Percentiles rank a stretch among this genome's conserved stretches.
phyloP scores from a whole-genome alignment of 2,797 vertebrate species.

The Holocentrus rufus region DNA sequence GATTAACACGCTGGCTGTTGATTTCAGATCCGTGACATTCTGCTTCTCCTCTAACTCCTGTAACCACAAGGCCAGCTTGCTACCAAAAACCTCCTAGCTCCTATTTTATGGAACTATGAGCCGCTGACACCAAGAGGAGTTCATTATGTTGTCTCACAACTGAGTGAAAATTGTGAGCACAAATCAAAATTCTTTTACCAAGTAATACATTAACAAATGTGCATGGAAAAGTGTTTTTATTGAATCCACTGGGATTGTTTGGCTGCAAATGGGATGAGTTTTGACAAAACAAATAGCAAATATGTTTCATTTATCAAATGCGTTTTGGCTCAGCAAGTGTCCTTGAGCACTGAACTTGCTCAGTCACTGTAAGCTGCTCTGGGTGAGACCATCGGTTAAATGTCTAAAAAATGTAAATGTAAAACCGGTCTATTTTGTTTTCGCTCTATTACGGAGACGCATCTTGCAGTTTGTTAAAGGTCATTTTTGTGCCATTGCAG shows the following conservation, averaged over 20 bases:
- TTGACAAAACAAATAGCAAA: conserved; percentile 8
- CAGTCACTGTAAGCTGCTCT: background rate
- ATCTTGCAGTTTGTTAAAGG: conserved; percentile 30
- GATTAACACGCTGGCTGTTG: background rate
- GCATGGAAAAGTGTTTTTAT: conserved; percentile 15
- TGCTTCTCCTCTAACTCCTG: background rate
- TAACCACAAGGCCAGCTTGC: conserved; percentile 14
- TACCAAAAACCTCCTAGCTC: no score
- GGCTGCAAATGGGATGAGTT: background rate
- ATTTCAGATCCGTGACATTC: conserved; percentile 14
- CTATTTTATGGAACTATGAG: conserved; percentile 1
- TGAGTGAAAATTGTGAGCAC: conserved; percentile 7
- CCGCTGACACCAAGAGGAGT: conserved; percentile 17
- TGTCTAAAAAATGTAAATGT: background rate
- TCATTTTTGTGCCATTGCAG: conserved; percentile 2
- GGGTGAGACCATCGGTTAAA: conserved; percentile 18
- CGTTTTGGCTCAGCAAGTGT: conserved; percentile 22
- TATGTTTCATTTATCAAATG: conserved; percentile 29
- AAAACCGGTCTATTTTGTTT: conserved; percentile 12
- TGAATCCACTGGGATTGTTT: background rate
- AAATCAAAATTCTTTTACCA: conserved; percentile 10
- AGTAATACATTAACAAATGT: conserved; percentile 12
- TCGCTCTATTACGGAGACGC: background rate
- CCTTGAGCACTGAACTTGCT: conserved; percentile 20
- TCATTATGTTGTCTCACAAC: conserved; percentile 34